Conservation (phyloP, 2,113 vertebrate genomes). For the Arvicanthis niloticus region DNA sequence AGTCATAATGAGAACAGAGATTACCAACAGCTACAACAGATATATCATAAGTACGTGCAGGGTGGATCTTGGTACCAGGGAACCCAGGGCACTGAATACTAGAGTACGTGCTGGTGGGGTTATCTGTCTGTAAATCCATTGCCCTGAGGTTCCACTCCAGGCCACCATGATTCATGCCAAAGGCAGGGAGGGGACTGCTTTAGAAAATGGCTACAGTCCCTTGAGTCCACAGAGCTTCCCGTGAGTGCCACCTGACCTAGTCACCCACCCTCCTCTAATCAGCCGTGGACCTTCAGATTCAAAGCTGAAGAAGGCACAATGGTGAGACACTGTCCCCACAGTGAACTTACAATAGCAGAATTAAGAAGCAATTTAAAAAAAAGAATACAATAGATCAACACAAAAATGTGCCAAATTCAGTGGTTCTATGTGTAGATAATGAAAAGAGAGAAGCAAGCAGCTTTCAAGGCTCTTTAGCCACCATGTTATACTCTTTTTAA, state of each 20-base stretch:
- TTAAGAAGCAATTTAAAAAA: background rate
- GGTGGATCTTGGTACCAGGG: background rate
- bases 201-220: background rate
- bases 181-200: background rate
- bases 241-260: background rate
- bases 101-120: background rate
- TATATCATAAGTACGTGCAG: background rate
- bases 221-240: background rate
- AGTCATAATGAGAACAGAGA: slow-evolving; percentile 21
- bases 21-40: background rate
- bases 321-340: background rate
- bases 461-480: background rate
- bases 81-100: background rate
- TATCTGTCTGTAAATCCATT: background rate
- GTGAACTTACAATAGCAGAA: background rate
- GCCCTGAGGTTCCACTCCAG: background rate
- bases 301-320: background rate
- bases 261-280: background rate
- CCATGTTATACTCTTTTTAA: slow-evolving; percentile 2
- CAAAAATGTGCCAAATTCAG: slow-evolving; percentile 22
- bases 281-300: background rate
- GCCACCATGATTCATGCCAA: background rate
- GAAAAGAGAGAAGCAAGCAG: background rate
- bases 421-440: background rate
- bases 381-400: slow-evolving; percentile 18